phyloP scores from a whole-genome alignment of 1,140 invertebrate species.

The Microplitis mediator region DNA sequence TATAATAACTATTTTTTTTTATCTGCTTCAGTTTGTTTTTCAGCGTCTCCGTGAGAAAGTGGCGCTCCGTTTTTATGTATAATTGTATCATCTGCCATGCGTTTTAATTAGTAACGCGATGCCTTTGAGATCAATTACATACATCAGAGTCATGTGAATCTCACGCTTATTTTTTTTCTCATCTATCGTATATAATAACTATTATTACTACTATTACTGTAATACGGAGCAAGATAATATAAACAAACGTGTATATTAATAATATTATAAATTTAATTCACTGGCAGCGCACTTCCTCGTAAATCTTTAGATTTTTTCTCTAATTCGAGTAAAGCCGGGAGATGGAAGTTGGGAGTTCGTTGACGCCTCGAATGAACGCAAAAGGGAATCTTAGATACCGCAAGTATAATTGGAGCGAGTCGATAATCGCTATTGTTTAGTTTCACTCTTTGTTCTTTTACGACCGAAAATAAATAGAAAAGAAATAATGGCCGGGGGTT shows the following conservation, averaged over 20 bases:
- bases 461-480: neutral
- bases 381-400: neutral
- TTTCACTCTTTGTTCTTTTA: neutral
- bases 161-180: slow-evolving; percentile 4
- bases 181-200: neutral
- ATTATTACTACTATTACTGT: neutral
- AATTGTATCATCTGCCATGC: neutral
- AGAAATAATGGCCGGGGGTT: neutral
- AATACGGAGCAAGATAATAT: neutral
- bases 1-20: no score
- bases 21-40: neutral
- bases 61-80: neutral
- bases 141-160: neutral
- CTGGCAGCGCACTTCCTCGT: no score
- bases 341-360: neutral
- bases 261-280: no score
- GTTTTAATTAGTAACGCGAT: slow-evolving; percentile 8
- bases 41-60: neutral
- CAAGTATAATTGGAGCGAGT: slow-evolving; percentile 8
- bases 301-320: no score
- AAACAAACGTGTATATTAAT: no score
- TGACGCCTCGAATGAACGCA: neutral
- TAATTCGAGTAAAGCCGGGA: no score
- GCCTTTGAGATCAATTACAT: slow-evolving; percentile 15
- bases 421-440: slow-evolving; percentile 14